These are phyloP conservation scores for Platysternon megacephalum DNA, from an alignment of 2,113 vertebrate species.

Conservation along the genomic window DNA sequence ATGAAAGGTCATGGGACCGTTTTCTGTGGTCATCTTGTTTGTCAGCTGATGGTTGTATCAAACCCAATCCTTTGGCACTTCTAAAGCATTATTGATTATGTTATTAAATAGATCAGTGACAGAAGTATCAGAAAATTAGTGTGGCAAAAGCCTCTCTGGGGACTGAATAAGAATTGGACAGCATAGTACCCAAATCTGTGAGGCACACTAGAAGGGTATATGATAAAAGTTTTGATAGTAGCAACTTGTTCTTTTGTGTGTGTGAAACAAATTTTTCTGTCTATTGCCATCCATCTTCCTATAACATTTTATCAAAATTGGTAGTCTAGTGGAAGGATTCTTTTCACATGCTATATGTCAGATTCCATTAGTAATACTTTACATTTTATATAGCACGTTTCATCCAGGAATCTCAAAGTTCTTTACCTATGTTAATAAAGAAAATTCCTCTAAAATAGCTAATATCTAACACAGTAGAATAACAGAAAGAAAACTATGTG, in stretches of 20 bases:
- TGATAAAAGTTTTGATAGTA: background rate
- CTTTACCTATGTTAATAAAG: background rate
- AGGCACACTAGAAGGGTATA: background rate
- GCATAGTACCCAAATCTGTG: background rate
- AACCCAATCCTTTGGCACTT: background rate
- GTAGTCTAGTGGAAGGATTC: background rate
- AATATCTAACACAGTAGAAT: background rate
- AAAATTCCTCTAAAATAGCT: background rate
- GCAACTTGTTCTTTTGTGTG: background rate
- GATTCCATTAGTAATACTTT: background rate
- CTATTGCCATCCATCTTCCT: background rate
- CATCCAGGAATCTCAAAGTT: background rate
- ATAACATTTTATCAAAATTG: background rate
- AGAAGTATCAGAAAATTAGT: background rate
- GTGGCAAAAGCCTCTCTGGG: background rate
- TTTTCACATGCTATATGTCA: background rate
- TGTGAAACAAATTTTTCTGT: background rate
- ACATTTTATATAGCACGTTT: background rate
- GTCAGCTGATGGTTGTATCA: background rate
- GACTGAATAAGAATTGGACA: background rate
- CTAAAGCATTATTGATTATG: background rate
- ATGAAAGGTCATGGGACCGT: background rate
- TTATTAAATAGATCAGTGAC: background rate
- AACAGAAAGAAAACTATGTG: background rate
- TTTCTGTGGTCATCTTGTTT: background rate